Evolutionary conservation across 2,797 vertebrate species (phyloP).

Genomic region (Bufotes viridis): DNA sequence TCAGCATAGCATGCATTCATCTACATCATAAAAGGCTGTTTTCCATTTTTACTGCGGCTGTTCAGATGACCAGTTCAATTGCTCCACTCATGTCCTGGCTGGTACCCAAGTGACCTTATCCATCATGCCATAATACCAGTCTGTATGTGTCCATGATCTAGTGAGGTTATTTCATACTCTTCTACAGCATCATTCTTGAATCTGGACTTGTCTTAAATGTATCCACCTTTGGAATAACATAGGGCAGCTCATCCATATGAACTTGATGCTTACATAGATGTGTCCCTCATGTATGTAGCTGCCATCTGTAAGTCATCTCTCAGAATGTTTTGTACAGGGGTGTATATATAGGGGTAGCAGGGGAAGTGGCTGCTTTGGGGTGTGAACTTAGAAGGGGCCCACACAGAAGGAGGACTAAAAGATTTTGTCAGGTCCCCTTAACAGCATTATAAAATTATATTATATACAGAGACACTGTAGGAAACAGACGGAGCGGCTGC

Average conservation of each 20-base stretch:
- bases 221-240: background rate
- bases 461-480: too few relatives aligned
- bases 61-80: background rate
- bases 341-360: too few relatives aligned
- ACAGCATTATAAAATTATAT: too few relatives aligned
- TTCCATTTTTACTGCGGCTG: background rate
- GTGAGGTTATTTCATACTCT: background rate
- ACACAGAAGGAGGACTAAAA: too few relatives aligned
- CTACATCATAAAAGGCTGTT: background rate
- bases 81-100: background rate
- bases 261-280: background rate
- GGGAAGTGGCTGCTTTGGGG: too few relatives aligned
- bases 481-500: too few relatives aligned
- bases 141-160: background rate
- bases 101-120: background rate
- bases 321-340: too few relatives aligned
- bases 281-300: too few relatives aligned
- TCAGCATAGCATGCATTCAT: background rate
- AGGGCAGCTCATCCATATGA: background rate
- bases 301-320: too few relatives aligned
- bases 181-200: background rate
- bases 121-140: background rate
- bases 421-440: too few relatives aligned
- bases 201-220: background rate
- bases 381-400: too few relatives aligned